Base-by-base conservation (phyloP, 2,113 vertebrate genomes). In the Phylloscopus trochilus region DNA sequence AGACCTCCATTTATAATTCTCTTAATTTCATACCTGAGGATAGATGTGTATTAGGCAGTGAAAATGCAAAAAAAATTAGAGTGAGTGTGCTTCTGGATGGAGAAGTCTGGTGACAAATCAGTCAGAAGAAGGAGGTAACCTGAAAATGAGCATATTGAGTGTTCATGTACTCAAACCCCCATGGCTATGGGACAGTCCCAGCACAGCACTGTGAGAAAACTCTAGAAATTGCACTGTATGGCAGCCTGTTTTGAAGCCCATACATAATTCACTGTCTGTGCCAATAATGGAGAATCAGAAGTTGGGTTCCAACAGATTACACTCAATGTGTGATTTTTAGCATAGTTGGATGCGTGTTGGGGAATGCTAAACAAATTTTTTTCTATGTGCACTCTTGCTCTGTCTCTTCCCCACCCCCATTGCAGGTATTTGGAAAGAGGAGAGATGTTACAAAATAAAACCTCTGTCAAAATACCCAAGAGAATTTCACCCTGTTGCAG, bases 261-360 rank as follows among this genome's bases (percentile, higher is more conserved):
- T 26, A 63, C 56, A 37, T 60, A 74, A 81, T 75, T 79, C 23
- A 35, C 20, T 83, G 49, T 5, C 37, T 35, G 21, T 55, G 27
- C 55, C n/a, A 75, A 8, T 22, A 87, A 46, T 4, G 31, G 23
- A 84, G 69, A 83, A 67, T 55, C 27, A 63, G 27, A 62, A 84
- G 24, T 47, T 62, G 9, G 11, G 15, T 82, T 89, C 72, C 82
- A 87, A 59, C 21, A 59, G 39, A 44, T 63, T 60, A 28, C 47
- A 47, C 23, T 75, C 27, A 17, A 0, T 74, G 23, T 67, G 52
- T 39, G 81, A 46, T 64, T 69, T 26, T 53, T 49, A 78, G n/a
- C 0, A 0, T 51, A 27, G 51, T 8, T 87, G 73, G 55, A 43
- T 52, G 10, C 2, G 0, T 63, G 35, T 18, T 52, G 64, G 44